Conservation (phyloP, 2,888 invertebrate genomes). For the Erebia palarica region DNA sequence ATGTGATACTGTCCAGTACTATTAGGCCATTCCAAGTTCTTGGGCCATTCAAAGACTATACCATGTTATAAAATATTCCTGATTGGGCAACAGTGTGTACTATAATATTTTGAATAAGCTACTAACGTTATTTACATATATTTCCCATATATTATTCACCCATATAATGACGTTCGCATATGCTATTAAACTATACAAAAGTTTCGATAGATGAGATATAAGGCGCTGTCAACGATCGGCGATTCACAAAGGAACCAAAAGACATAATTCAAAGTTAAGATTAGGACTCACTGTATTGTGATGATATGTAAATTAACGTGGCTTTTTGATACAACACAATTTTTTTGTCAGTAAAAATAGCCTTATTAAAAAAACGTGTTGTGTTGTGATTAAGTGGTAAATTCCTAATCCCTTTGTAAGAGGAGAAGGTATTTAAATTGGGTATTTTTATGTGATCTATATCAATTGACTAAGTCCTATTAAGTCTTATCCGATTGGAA, state of each 20-base stretch:
- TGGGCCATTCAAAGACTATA: too few relatives aligned
- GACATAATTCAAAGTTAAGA: slow-evolving; percentile 23
- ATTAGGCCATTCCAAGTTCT: too few relatives aligned
- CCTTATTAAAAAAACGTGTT: background rate
- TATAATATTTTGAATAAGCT: too few relatives aligned
- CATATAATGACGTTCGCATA: background rate
- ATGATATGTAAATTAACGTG: slow-evolving; percentile 24
- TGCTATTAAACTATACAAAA: slow-evolving; percentile 5
- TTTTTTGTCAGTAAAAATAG: background rate
- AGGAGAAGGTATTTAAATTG: background rate
- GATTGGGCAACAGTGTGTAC: too few relatives aligned
- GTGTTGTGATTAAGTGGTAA: slow-evolving; percentile 8
- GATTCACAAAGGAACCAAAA: slow-evolving; percentile 28
- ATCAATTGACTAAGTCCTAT: background rate
- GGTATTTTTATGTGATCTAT: background rate
- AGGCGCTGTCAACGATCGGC: slow-evolving; percentile 23
- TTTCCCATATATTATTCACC: slow-evolving; percentile 2
- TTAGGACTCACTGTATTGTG: slow-evolving; percentile 20
- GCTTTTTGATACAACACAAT: slow-evolving; percentile 5
- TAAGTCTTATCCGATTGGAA: background rate
- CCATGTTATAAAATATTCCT: too few relatives aligned
- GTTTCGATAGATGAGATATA: slow-evolving; percentile 7
- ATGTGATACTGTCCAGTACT: too few relatives aligned
- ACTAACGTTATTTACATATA: background rate
- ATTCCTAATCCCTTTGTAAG: background rate